Evolutionary conservation across 92 coral and sea anemone genomes (phyloP), one percentile per base, ranked within the genome.

Genomic region (Pocillopora meandrina): DNA sequence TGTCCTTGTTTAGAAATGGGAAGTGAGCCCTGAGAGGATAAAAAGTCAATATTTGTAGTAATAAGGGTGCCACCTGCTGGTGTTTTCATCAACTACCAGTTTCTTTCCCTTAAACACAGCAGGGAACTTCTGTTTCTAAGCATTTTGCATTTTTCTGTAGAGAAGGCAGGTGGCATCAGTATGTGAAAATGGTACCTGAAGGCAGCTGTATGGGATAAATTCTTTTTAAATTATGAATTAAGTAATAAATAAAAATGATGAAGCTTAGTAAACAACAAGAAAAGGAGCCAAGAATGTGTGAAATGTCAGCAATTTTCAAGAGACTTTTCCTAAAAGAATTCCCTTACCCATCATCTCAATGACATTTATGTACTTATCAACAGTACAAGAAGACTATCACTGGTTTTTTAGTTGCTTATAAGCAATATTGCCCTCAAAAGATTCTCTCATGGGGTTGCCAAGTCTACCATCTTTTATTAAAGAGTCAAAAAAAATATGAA

Each of bases 141-240:
- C 77, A 71, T 59, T 10, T 70, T 70, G 16, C 11, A 36, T 56
- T 33, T 31, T 81, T 16, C 33, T 21, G 65, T 31, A 12, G n/a
- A 66, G 10, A 34, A 3, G 35, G 71, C 85, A 36, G 85, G 85
- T 81, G 85, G 77, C 23, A 59, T 13, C 18, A 81, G 36, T 70
- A 34, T n/a, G 67, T 35, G 2, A 12, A 71, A 23, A 21, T 47
- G 20, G 20, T 21, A 34, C 67, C 68, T 70, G 77, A 81, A 70
- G 17, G 14, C 85, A 70, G 60, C 76, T 81, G 82, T 15, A 2
- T 10, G 64, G 47, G 23, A 72, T 12, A 17, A 12, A 20, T 0
- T 5, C 1, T 12, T 42, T n/a, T 47, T 78, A 52, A 78, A 78
- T n/a, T 64, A 78, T 64, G 62, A n/a, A 65, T 20, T 78, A 47